Percentiles rank a stretch among this genome's conserved stretches.
These are phyloP conservation scores for Drosophila meridionalis DNA, from an alignment of 2,888 invertebrate genomes.

Conservation along the genomic window DNA sequence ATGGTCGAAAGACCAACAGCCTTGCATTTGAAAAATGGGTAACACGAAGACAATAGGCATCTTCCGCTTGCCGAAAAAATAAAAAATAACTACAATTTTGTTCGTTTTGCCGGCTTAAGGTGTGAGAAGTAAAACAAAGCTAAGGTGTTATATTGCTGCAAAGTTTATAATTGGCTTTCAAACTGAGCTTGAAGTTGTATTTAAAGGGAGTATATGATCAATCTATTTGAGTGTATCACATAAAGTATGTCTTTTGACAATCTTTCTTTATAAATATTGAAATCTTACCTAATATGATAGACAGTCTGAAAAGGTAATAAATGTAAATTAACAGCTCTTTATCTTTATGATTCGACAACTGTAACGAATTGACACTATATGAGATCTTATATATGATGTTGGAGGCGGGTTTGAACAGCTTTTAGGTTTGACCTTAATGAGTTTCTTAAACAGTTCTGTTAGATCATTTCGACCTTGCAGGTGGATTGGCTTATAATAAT, in stretches of 20 bases:
- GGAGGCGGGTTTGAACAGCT: not conserved
- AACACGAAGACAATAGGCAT: constrained; percentile 1
- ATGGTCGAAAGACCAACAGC: constrained; percentile 2
- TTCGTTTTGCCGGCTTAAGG: not conserved
- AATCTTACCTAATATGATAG: not conserved
- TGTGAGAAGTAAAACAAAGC: not conserved
- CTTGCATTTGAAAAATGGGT: constrained; percentile 4
- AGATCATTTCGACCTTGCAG: constrained; percentile 1
- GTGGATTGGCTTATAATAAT: not conserved
- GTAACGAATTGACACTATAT: constrained; percentile 4
- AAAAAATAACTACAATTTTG: not conserved
- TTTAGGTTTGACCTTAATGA: not conserved
- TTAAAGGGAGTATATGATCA: not conserved
- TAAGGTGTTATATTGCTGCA: no score
- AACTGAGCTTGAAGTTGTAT: not conserved
- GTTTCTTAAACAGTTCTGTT: constrained; percentile 1
- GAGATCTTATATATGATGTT: not conserved
- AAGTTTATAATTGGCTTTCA: not conserved
- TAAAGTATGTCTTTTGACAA: not conserved
- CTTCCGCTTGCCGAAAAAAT: constrained; percentile 7
- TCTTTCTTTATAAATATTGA: not conserved
- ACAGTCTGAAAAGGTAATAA: not conserved
- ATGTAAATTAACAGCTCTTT: not conserved
- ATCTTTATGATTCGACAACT: not conserved
- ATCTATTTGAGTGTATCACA: not conserved